These are phyloP conservation scores for Microctenopoma lineatum DNA, from an alignment of 2,797 vertebrate species.

Conservation along the genomic window DNA sequence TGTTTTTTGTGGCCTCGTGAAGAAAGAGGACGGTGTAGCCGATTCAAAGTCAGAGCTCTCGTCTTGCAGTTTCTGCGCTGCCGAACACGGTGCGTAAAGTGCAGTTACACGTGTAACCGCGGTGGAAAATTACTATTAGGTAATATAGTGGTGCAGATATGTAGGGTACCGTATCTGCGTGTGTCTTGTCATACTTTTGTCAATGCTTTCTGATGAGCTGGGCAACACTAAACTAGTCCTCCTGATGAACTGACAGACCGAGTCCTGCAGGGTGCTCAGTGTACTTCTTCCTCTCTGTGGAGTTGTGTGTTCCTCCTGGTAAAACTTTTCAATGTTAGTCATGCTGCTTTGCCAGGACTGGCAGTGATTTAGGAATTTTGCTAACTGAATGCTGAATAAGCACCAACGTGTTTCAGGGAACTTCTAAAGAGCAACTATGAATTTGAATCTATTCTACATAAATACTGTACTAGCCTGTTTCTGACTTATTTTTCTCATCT, in stretches of 20 bases:
- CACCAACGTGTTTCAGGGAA: background rate
- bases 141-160: background rate
- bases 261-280: background rate
- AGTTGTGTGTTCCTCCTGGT: background rate
- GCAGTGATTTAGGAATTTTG: conserved; percentile 1
- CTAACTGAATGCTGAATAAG: background rate
- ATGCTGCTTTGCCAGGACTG: background rate
- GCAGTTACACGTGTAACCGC: conserved; percentile 29
- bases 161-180: too few species aligned
- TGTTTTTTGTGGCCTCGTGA: conserved; percentile 24
- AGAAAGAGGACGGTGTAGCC: conserved; percentile 11
- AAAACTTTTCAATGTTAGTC: conserved; percentile 4
- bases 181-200: background rate
- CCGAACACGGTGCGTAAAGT: conserved; percentile 21
- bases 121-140: conserved; percentile 25
- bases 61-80: background rate
- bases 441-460: background rate
- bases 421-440: background rate
- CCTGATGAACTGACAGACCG: background rate
- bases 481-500: too few species aligned
- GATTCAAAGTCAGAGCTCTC: background rate
- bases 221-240: background rate
- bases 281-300: background rate
- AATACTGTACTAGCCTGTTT: too few species aligned
- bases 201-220: background rate